These are phyloP conservation scores for Megaceryle torquata DNA, from an alignment of 2,113 vertebrate genomes.

Conservation along the genomic window DNA sequence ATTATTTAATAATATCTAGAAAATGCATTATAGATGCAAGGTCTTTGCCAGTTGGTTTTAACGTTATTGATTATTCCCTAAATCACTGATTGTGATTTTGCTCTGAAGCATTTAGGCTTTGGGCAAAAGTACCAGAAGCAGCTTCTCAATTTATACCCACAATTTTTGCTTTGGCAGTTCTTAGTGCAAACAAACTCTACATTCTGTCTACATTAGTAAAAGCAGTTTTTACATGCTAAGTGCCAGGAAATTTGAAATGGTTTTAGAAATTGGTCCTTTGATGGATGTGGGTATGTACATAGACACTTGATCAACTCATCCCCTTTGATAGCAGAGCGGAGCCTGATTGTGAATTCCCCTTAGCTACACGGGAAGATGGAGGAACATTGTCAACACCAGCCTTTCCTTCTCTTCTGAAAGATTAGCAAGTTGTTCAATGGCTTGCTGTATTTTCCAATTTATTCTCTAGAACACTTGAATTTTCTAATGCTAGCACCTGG, in stretches of 20 bases:
- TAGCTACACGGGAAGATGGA: background rate
- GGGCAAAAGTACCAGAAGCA: background rate
- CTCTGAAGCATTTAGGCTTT: slow-evolving; percentile 20
- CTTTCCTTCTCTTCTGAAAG: background rate
- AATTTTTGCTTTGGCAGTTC: slow-evolving; percentile 4
- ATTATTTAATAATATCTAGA: slow-evolving; percentile 42
- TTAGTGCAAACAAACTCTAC: background rate
- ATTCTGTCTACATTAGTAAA: background rate
- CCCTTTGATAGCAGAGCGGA: background rate
- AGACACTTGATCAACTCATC: background rate
- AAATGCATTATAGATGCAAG: slow-evolving; percentile 5
- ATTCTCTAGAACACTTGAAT: background rate
- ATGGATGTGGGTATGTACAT: background rate
- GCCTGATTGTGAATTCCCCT: background rate
- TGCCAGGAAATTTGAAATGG: background rate
- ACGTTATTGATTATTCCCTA: slow-evolving; percentile 55
- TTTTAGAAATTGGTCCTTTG: background rate
- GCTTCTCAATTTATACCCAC: background rate
- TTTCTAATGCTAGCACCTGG: background rate
- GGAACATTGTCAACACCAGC: background rate
- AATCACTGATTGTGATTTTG: slow-evolving; percentile 47
- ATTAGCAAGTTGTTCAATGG: background rate
- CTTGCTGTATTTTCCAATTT: background rate
- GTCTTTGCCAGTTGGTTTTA: slow-evolving; percentile 40
- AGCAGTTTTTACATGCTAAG: background rate